Evolutionary conservation across 2,888 invertebrate species (phyloP).

Genomic region (Bhutanitis thaidina): DNA sequence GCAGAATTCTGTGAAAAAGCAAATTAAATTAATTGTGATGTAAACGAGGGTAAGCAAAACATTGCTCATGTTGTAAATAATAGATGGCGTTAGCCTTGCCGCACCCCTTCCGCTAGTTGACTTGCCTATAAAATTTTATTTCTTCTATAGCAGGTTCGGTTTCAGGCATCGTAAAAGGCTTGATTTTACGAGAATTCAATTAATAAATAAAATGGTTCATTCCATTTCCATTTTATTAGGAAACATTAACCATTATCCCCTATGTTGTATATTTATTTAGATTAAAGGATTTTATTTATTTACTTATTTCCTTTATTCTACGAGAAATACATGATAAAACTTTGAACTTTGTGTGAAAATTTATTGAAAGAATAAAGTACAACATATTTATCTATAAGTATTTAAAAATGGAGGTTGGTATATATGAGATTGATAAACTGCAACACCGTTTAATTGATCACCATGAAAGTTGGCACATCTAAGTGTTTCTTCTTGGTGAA

Average conservation of each 20-base stretch:
- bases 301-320: neutral
- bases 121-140: slow-evolving; percentile 27
- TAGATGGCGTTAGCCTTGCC: slow-evolving; percentile 57
- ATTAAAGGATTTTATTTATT: slow-evolving; percentile 2
- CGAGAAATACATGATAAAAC: neutral
- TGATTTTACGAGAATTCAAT: slow-evolving; percentile 28
- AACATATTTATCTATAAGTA: too few species aligned
- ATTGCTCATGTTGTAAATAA: slow-evolving; percentile 63
- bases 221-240: slow-evolving; percentile 18
- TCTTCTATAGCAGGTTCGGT: slow-evolving; percentile 10
- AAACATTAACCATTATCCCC: slow-evolving; percentile 13
- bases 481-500: too few species aligned
- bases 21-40: slow-evolving; percentile 78
- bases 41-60: slow-evolving; percentile 69
- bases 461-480: too few species aligned
- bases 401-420: too few species aligned
- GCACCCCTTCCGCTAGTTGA: slow-evolving; percentile 43
- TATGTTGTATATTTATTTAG: slow-evolving; percentile 15
- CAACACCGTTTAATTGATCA: too few species aligned
- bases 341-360: neutral
- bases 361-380: too few species aligned
- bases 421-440: too few species aligned
- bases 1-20: slow-evolving; percentile 77
- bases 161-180: slow-evolving; percentile 20
- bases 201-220: slow-evolving; percentile 27